Percentiles rank a stretch among this genome's conserved stretches.
Conservation (phyloP, 2,888 invertebrate genomes). For the Allophyes oxyacanthae region DNA sequence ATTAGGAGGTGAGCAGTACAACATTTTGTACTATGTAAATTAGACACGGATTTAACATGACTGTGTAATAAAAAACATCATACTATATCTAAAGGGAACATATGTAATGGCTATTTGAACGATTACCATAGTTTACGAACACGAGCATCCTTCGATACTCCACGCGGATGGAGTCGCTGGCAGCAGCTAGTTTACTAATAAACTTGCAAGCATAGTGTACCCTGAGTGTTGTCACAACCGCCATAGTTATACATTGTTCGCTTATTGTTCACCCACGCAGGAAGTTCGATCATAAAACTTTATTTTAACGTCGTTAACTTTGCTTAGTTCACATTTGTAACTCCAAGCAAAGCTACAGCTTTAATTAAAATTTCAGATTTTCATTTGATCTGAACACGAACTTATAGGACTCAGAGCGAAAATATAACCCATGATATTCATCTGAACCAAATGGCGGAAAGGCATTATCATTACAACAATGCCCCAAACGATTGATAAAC, state of each 20-base stretch:
- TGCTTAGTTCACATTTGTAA: conserved; percentile 65
- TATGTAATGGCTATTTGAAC: too few relatives aligned
- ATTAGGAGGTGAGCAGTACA: too few relatives aligned
- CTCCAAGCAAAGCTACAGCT: conserved; percentile 60
- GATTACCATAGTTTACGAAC: too few relatives aligned
- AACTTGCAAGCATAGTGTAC: conserved; percentile 61
- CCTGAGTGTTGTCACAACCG: conserved; percentile 61
- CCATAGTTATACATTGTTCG: conserved; percentile 71
- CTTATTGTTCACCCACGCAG: conserved; percentile 69
- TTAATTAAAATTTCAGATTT: conserved; percentile 64
- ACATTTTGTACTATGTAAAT: too few relatives aligned
- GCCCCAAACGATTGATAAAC: conserved; percentile 34
- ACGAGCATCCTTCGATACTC: too few relatives aligned
- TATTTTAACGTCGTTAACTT: conserved; percentile 70
- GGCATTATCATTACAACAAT: conserved; percentile 30
- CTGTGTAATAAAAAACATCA: too few relatives aligned
- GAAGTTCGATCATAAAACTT: conserved; percentile 77
- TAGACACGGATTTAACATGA: too few relatives aligned
- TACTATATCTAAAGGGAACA: too few relatives aligned
- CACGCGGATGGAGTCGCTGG: too few relatives aligned
- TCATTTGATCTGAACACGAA: conserved; percentile 11
- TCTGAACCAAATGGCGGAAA: neutral
- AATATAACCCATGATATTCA: neutral
- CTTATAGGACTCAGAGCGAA: neutral
- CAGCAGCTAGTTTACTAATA: conserved; percentile 70